Percentiles rank a stretch among this genome's conserved stretches.
phyloP scores from a whole-genome alignment of 2,797 vertebrate species.

The Xenopus petersii region DNA sequence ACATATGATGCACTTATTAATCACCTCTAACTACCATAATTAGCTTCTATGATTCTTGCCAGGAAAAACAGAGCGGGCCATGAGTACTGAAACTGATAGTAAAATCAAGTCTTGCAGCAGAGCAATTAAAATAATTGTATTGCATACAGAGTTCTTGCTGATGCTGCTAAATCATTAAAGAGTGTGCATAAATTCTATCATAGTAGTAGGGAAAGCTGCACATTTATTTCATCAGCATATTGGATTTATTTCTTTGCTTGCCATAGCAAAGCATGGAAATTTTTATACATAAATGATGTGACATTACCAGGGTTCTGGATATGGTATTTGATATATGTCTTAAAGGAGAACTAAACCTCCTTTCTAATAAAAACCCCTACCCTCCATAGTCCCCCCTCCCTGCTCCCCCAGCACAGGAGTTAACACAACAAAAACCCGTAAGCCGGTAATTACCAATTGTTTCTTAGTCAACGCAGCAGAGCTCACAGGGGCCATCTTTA shows the following conservation, averaged over 20 bases:
- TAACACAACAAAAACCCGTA: too few species aligned
- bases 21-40: constrained; percentile 54
- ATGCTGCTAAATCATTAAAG: constrained; percentile 24
- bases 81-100: constrained; percentile 29
- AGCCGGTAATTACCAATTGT: too few species aligned
- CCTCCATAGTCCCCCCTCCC: too few species aligned
- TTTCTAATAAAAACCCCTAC: too few species aligned
- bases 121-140: constrained; percentile 45
- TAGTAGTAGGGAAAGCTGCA: constrained; percentile 2
- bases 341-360: too few species aligned
- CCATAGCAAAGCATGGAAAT: not conserved
- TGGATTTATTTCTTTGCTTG: not conserved
- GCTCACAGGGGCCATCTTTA: too few species aligned
- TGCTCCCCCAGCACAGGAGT: too few species aligned
- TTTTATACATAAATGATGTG: too few species aligned
- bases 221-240: constrained; percentile 3
- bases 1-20: constrained; percentile 53
- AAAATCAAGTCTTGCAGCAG: constrained; percentile 16
- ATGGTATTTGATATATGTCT: too few species aligned
- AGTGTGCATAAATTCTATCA: constrained; percentile 13
- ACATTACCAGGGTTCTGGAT: too few species aligned
- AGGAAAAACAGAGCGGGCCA: constrained; percentile 20
- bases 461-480: too few species aligned
- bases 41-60: constrained; percentile 48
- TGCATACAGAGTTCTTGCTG: constrained; percentile 38